These are phyloP conservation scores for Hypomecis atomaria DNA, from an alignment of 2,888 invertebrate genomes.

Conservation along the genomic window DNA sequence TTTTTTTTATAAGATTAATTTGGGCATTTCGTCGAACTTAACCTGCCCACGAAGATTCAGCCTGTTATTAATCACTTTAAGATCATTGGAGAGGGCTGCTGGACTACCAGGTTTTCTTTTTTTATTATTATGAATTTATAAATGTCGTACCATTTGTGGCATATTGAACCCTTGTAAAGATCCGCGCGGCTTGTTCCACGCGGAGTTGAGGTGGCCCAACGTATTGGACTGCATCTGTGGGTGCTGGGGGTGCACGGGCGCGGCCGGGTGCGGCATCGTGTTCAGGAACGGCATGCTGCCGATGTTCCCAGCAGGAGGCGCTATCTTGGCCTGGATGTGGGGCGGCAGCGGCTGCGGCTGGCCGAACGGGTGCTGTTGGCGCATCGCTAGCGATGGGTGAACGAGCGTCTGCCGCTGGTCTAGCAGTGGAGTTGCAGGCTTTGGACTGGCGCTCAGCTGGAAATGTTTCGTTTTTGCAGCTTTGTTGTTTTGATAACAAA, in stretches of 20 bases:
- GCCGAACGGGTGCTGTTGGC: slow-evolving; percentile 20
- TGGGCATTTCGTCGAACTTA: too few relatives aligned
- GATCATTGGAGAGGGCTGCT: too few relatives aligned
- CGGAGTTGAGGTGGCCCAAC: slow-evolving; percentile 58
- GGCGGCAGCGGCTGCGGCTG: slow-evolving; percentile 28
- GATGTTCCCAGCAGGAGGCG: slow-evolving; percentile 54
- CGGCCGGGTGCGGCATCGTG: slow-evolving; percentile 54
- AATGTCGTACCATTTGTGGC: slow-evolving; percentile 61
- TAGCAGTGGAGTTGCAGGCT: slow-evolving; percentile 50
- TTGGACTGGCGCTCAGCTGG: slow-evolving; percentile 67
- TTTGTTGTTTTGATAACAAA: background rate
- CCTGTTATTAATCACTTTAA: too few relatives aligned
- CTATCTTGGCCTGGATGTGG: slow-evolving; percentile 59
- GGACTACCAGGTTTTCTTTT: too few relatives aligned
- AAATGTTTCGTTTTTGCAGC: slow-evolving; percentile 6
- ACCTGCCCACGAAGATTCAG: too few relatives aligned
- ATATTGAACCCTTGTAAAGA: slow-evolving; percentile 67
- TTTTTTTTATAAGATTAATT: too few relatives aligned
- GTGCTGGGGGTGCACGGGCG: slow-evolving; percentile 42
- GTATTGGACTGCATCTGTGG: slow-evolving; percentile 59
- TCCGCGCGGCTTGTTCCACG: slow-evolving; percentile 68
- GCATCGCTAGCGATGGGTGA: slow-evolving; percentile 40
- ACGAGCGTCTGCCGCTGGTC: slow-evolving; percentile 67
- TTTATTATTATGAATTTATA: too few relatives aligned
- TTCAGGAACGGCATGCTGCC: slow-evolving; percentile 74